These are phyloP conservation scores for Plagodis dolabraria DNA, from an alignment of 2,888 invertebrate species.

Conservation along the genomic window DNA sequence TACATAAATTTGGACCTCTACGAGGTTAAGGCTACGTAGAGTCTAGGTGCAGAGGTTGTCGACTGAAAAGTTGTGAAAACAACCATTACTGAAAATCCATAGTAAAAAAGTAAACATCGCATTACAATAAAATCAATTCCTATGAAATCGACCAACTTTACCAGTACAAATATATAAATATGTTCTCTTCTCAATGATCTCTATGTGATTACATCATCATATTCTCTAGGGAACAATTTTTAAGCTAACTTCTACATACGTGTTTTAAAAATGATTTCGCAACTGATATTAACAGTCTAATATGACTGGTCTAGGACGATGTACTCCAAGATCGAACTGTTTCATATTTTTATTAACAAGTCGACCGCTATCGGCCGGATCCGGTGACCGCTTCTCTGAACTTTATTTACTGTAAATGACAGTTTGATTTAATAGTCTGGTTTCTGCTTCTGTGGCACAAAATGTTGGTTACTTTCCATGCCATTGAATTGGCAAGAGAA, in stretches of 20 bases:
- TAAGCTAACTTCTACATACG: not conserved
- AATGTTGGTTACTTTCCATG: constrained; percentile 16
- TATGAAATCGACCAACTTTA: too few species aligned
- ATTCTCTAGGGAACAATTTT: too few species aligned
- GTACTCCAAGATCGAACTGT: not conserved
- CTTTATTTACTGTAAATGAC: constrained; percentile 32
- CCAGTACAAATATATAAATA: too few species aligned
- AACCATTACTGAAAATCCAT: too few species aligned
- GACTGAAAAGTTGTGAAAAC: too few species aligned
- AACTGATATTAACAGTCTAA: not conserved
- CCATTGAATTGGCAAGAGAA: constrained; percentile 10
- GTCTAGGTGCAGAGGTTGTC: too few species aligned
- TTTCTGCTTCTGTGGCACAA: constrained; percentile 6
- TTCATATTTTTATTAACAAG: constrained; percentile 28
- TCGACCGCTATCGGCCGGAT: constrained; percentile 16
- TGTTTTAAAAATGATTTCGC: constrained; percentile 5
- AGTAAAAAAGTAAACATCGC: too few species aligned
- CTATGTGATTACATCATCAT: too few species aligned
- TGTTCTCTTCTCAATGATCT: too few species aligned
- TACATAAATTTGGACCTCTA: too few species aligned
- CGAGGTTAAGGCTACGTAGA: too few species aligned
- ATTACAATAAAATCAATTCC: too few species aligned
- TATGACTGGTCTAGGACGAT: not conserved
- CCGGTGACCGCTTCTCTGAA: constrained; percentile 23
- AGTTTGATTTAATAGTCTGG: constrained; percentile 27